These are phyloP conservation scores for Tholera decimalis DNA, from an alignment of 2,888 invertebrate species.

Conservation along the genomic window DNA sequence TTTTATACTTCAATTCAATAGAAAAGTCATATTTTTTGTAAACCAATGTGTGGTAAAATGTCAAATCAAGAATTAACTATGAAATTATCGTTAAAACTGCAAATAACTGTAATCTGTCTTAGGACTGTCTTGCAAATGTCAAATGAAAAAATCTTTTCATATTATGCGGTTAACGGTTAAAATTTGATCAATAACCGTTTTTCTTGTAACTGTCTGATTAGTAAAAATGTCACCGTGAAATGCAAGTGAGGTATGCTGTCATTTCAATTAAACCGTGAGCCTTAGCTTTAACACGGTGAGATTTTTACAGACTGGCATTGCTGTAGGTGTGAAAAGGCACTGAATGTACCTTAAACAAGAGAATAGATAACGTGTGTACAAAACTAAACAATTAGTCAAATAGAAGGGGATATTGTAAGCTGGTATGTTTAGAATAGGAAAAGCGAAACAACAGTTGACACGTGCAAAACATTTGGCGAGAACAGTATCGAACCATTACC, in stretches of 20 bases:
- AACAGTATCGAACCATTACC: no score
- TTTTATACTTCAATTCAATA: no score
- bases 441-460: slow-evolving; percentile 16
- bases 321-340: slow-evolving; percentile 13
- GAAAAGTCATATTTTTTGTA: no score
- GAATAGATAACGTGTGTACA: slow-evolving; percentile 71
- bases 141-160: slow-evolving; percentile 5
- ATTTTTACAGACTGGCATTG: no score
- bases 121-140: slow-evolving; percentile 7
- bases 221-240: no score
- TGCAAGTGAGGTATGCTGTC: no score
- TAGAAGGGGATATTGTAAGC: slow-evolving; percentile 58
- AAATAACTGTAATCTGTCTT: background rate
- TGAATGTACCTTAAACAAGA: slow-evolving; percentile 49
- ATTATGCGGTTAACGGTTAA: background rate
- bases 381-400: slow-evolving; percentile 72
- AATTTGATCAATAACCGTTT: background rate
- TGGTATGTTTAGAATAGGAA: slow-evolving; percentile 52
- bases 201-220: background rate
- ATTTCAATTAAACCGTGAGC: no score
- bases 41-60: no score
- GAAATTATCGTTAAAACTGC: background rate
- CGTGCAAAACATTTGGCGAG: background rate
- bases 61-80: background rate
- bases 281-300: no score